A percentile compares a stretch with the other conserved stretches of the same genome.
Conservation (phyloP, 2,888 invertebrate genomes). For the Habrosyne pyritoides region DNA sequence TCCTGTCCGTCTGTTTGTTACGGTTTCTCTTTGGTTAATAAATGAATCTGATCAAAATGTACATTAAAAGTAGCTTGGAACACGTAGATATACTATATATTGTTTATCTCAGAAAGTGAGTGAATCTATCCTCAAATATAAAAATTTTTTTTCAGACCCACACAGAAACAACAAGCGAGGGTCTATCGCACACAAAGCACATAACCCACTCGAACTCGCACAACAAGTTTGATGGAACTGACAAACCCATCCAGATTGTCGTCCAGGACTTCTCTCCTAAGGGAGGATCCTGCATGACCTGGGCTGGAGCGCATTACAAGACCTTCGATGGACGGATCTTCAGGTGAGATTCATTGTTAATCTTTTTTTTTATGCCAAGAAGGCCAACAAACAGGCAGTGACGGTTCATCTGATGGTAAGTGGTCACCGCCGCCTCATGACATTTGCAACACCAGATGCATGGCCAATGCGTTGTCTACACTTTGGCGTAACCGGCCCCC, state of each 20-base stretch:
- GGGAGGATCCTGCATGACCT: slow-evolving; percentile 89
- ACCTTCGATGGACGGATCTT: slow-evolving; percentile 93
- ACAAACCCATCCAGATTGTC: slow-evolving; percentile 45
- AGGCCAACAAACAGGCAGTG: too few species aligned
- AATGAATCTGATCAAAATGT: too few species aligned
- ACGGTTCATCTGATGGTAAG: too few species aligned
- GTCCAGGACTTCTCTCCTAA: slow-evolving; percentile 78
- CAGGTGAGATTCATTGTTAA: slow-evolving; percentile 72
- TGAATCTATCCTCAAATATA: not conserved
- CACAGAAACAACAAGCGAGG: slow-evolving; percentile 26
- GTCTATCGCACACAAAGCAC: slow-evolving; percentile 20
- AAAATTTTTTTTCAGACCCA: slow-evolving; percentile 25
- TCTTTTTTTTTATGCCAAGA: not conserved
- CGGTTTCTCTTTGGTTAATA: too few species aligned
- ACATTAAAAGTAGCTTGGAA: too few species aligned
- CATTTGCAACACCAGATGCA: too few species aligned
- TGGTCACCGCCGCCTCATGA: too few species aligned
- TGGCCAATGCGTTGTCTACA: too few species aligned
- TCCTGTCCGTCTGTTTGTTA: too few species aligned
- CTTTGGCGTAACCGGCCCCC: too few species aligned
- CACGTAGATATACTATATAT: too few species aligned
- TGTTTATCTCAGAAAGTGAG: too few species aligned
- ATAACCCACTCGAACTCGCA: slow-evolving; percentile 19
- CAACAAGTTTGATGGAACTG: slow-evolving; percentile 16
- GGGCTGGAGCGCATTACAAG: slow-evolving; percentile 92